phyloP scores from a whole-genome alignment of 1,140 invertebrate genomes.

The Rhyacophila brunnea region DNA sequence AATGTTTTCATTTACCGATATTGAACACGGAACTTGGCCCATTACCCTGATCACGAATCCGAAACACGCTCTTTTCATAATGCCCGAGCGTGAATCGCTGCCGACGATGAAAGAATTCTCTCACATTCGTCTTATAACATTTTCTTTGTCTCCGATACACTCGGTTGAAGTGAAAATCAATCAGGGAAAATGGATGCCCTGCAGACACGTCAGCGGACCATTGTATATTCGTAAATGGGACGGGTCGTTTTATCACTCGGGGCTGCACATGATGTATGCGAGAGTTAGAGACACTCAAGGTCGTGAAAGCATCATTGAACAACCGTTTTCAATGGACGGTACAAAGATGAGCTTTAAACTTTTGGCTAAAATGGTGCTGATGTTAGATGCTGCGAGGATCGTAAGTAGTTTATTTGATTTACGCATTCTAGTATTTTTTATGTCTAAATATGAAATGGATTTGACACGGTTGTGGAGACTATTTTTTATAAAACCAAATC shows the following conservation, averaged over 20 bases:
- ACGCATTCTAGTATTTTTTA: too few relatives aligned
- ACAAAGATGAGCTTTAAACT: constrained; percentile 65
- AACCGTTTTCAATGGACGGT: constrained; percentile 78
- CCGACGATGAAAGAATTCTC: constrained; percentile 68
- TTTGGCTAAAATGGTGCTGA: constrained; percentile 68
- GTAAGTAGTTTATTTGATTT: too few relatives aligned
- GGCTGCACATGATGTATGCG: constrained; percentile 71
- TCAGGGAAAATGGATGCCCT: constrained; percentile 60
- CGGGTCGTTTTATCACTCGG: constrained; percentile 61
- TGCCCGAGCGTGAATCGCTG: constrained; percentile 73
- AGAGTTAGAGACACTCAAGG: constrained; percentile 61
- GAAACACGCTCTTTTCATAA: constrained; percentile 73
- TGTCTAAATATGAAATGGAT: too few relatives aligned
- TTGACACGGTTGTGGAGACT: too few relatives aligned
- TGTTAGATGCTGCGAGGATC: constrained; percentile 68
- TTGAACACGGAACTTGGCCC: constrained; percentile 76
- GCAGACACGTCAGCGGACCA: constrained; percentile 62
- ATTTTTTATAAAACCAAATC: too few relatives aligned
- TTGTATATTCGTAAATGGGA: constrained; percentile 75
- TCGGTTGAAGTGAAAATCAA: constrained; percentile 68
- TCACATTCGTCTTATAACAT: constrained; percentile 77
- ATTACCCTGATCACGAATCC: constrained; percentile 86
- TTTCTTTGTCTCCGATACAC: constrained; percentile 65
- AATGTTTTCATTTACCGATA: constrained; percentile 84
- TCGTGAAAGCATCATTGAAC: constrained; percentile 57